A percentile compares a stretch with the other conserved stretches of the same genome.
Conservation (phyloP, 2,797 vertebrate species). For the Eospalax fontanierii region DNA sequence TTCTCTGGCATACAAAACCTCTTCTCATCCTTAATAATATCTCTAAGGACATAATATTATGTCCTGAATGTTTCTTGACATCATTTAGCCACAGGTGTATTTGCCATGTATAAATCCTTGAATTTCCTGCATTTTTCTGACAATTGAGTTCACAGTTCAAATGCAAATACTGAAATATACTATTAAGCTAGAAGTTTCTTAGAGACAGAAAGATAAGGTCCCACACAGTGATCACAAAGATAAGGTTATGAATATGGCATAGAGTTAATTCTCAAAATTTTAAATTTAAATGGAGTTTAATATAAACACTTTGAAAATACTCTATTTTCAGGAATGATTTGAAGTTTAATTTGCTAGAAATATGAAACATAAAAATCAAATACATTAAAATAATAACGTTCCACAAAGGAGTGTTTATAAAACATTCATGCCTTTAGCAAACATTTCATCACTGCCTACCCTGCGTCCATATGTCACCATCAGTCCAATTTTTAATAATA, state of each 20-base stretch:
- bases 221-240: neutral
- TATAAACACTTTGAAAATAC: conserved; percentile 23
- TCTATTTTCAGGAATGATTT: conserved; percentile 48
- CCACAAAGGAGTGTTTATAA: conserved; percentile 21
- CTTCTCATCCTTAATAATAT: conserved; percentile 50
- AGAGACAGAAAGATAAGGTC: conserved; percentile 56
- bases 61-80: conserved; percentile 53
- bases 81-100: conserved; percentile 61
- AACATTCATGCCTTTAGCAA: conserved; percentile 9
- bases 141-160: conserved; percentile 56
- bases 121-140: conserved; percentile 71
- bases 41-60: conserved; percentile 36
- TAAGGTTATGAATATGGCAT: neutral
- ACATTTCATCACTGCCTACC: neutral
- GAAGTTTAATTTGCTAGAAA: conserved; percentile 63
- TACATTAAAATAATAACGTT: conserved; percentile 1
- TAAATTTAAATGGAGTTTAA: conserved; percentile 48
- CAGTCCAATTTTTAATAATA: conserved; percentile 43
- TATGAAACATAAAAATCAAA: conserved; percentile 39
- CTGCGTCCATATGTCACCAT: neutral
- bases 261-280: conserved; percentile 58
- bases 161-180: conserved; percentile 58
- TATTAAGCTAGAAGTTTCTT: conserved; percentile 52
- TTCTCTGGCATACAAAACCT: neutral
- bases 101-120: conserved; percentile 50